Evolutionary conservation across 1,140 invertebrate genomes (phyloP), one percentile per base, ranked within the genome.

Genomic region (Leptinotarsa texana): DNA sequence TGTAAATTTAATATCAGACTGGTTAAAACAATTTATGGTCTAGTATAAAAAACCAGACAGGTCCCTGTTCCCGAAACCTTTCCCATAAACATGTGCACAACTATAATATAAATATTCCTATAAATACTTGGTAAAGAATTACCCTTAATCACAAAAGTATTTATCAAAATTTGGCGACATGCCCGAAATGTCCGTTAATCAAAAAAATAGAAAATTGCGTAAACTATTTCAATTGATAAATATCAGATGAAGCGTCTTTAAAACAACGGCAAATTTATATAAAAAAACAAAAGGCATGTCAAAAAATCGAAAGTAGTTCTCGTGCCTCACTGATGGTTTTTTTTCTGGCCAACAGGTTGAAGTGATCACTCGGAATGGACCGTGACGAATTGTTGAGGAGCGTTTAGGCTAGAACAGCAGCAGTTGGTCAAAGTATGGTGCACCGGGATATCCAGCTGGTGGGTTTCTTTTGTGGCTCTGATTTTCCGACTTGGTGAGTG

Each of bases 371-470:
- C 51, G 51, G 51, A 24, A 49, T 48, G 51, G 69, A 13, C 3
- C 49, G 21, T 22, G 49, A 70, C 17, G 13, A 70, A 48, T 48
- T 48, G 18, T 13, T 57, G 69, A 13, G 18, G 42, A 13, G 47
- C 3, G 13, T 68, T 68, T 68, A 42, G 42, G 42, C 24, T 42
- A 68, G 33, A 13, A 18, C 66, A 11, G 21, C 27, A 49, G 73
- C 75, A 80, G 75, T 80, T 87, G 89, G 92, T 93, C 92, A 93
- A 87, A 93, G 92, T 86, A 93, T 84, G 83, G 88, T 89, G 88
- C 92, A 93, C 84, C 91, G 89, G 42, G 91, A 89, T 79, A 93
- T 86, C 91, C 92, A 93, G 83, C 90, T 92, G 78, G 90, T 88
- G 72, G 91, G 90, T 86, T 93, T 93, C 85, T 91, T 89, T 82